Base-by-base conservation (phyloP, 2,888 invertebrate genomes). In the Ferdinandea cuprea region DNA sequence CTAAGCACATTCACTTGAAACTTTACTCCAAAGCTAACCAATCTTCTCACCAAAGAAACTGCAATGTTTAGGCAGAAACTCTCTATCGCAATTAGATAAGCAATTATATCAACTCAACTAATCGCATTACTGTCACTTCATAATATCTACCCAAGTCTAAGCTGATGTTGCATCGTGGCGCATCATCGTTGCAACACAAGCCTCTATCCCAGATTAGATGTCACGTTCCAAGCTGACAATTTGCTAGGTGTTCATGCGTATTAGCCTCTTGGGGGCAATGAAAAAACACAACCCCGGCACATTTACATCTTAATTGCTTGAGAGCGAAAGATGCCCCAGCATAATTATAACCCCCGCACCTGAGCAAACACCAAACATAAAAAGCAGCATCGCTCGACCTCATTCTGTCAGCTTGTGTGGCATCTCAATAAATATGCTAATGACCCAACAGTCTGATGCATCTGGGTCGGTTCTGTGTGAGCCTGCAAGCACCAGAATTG, bases 351-450 rank as follows among this genome's bases (percentile, higher is more conserved):
- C 71, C 71, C 77, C 71, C 56, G 59, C 77, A 71, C 52, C 71
- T 59, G 71, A 21, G 30, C 66, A 66, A 81, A 72, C 77, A 77
- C 54, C 13, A 32, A 71, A 66, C 56, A 19, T 19, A 8, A 32
- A 9, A 35, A 35, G 35, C 73, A n/a, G n/a, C 63, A 50, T 48
- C 40, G 48, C 19, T 66, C 81, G 81, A 81, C 81, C 81, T 46
- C 77, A 72, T 72, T 81, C 77, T 54, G 59, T 61, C 81, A 77
- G 81, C 81, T 66, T 81, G 81, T 81, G 81, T 81, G 81, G 81
- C 81, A 81, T 81, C 81, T 81, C 66, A 77, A 81, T 81, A 81
- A 81, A 81, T 77, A 81, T 81, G 81, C 76, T 81, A 81, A 81
- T 81, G 71, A 72, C 52, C 50, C 48, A 17, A 42, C 50, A 25